Base-by-base conservation (phyloP, 23 tunicate genomes). In the Styela clava region DNA sequence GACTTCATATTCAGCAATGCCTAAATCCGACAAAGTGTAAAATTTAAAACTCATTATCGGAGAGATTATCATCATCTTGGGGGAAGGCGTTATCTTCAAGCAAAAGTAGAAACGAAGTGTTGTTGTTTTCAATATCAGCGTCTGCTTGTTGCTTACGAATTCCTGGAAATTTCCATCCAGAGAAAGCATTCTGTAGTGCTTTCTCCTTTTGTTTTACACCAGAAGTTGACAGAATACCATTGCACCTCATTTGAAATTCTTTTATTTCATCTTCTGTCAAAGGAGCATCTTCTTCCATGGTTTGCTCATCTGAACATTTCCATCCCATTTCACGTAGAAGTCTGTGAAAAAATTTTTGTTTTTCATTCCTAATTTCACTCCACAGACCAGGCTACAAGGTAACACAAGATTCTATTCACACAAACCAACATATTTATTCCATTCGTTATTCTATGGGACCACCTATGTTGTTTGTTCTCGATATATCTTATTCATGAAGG, bases 191-290 rank as follows among this genome's bases (percentile, higher is more conserved):
- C 0, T 79, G 86, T 31, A 87, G 71, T 34, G 91, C 91, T 21
- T 63, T 36, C 22, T 73, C 79, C 3, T 86, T 52, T 25, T 81
- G 85, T 20, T 77, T 34, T 61, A 77, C 64, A 56, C 83, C 74
- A 23, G 91, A 82, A 82, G 82, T 83, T 21, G 70, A 68, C 0
- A 87, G 83, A 23, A 87, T 67, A 2, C 85, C 85, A 9, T 68
- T 82, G 33, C 79, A 64, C 69, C 82, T 87, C 77, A 80, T 71
- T 16, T 73, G 65, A 52, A 87, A 87, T 29, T 87, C 91, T 64
- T 85, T 81, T 21, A 87, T 87, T 74, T 87, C 91, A 26, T 77
- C 91, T 21, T 87, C 91, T 3, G 91, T 87, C 0, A 87, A 69
- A 26, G 89, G 89, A 12, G 56, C 9, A 32, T 83, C 56, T 63